Conservation (phyloP, 2,797 vertebrate species). For the Heliangelus exortis region DNA sequence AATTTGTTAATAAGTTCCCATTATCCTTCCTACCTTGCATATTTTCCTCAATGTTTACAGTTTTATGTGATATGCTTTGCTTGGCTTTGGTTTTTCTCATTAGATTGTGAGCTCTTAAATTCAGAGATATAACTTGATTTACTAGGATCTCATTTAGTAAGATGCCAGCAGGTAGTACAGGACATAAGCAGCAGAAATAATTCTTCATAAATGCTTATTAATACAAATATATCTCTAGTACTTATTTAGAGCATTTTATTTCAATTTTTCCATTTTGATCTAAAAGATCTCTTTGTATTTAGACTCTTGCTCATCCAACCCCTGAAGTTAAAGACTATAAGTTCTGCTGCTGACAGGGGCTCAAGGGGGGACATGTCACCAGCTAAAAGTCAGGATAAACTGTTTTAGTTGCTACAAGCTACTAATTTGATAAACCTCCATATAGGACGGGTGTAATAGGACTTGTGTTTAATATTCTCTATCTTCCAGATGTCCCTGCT, state of each 20-base stretch:
- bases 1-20: neutral
- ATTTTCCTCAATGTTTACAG: neutral
- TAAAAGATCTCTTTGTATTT: neutral
- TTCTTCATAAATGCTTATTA: conserved; percentile 6
- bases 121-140: neutral
- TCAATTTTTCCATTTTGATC: neutral
- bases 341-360: neutral
- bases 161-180: neutral
- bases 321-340: neutral
- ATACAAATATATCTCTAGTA: neutral
- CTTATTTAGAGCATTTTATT: conserved; percentile 1
- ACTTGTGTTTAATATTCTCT: neutral
- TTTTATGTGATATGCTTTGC: neutral
- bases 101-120: neutral
- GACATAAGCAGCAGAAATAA: neutral
- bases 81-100: neutral
- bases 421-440: neutral
- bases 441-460: neutral
- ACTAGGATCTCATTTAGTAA: conserved; percentile 2
- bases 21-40: conserved; percentile 8
- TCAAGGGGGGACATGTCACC: neutral
- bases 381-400: neutral
- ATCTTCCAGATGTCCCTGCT: neutral
- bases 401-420: neutral
- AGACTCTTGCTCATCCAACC: neutral